Conservation (phyloP, 1,140 invertebrate species). For the Oedothorax gibbosus region DNA sequence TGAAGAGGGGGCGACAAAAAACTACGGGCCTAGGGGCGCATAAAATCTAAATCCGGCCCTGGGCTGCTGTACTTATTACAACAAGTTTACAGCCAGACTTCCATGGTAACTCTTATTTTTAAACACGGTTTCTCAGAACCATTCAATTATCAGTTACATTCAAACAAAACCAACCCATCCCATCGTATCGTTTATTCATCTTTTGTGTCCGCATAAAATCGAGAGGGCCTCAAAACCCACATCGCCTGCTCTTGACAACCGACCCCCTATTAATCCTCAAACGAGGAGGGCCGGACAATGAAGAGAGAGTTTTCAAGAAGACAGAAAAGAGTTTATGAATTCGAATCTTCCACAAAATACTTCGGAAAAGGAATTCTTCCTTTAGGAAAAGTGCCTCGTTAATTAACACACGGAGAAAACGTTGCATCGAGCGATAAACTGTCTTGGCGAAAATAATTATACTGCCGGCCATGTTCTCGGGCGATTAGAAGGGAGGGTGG, state of each 20-base stretch:
- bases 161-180: neutral
- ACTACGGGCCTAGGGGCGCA: too few species aligned
- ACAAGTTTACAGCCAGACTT: too few species aligned
- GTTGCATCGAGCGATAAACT: slow-evolving; percentile 30
- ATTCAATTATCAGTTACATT: too few species aligned
- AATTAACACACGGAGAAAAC: slow-evolving; percentile 25
- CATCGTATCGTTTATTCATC: slow-evolving; percentile 13
- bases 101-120: too few species aligned
- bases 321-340: slow-evolving; percentile 44
- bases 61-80: too few species aligned
- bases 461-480: slow-evolving; percentile 25
- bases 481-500: slow-evolving; percentile 25
- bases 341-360: slow-evolving; percentile 21
- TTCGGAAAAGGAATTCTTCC: too few species aligned
- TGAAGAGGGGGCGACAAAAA: too few species aligned
- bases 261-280: slow-evolving; percentile 36
- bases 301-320: slow-evolving; percentile 25
- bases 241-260: slow-evolving; percentile 35
- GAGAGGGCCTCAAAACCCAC: slow-evolving; percentile 36
- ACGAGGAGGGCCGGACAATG: neutral
- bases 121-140: too few species aligned
- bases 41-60: too few species aligned
- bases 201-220: slow-evolving; percentile 36
- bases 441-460: slow-evolving; percentile 41
- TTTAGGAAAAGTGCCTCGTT: slow-evolving; percentile 8